phyloP scores from a whole-genome alignment of 2,113 vertebrate species.

The Pseudorectes ferrugineus region DNA sequence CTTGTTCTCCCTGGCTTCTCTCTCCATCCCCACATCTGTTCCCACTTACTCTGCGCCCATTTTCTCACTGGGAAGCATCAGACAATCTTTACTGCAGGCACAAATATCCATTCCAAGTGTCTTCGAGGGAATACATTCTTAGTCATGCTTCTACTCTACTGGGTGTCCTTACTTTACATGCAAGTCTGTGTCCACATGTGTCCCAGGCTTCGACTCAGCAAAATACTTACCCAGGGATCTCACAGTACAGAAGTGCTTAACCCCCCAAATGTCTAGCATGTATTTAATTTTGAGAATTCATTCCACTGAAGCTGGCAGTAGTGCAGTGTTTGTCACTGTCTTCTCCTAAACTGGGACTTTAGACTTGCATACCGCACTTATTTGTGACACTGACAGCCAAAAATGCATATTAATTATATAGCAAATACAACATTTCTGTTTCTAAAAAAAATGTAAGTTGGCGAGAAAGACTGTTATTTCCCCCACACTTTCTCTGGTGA shows the following conservation, averaged over 20 bases:
- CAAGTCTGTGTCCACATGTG: not conserved
- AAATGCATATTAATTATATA: not conserved
- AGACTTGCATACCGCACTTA: not conserved
- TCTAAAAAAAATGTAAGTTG: not conserved
- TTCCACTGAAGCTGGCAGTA: not conserved
- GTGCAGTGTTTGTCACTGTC: not conserved
- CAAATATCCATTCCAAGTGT: not conserved
- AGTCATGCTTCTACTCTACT: not conserved
- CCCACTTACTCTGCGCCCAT: slow-evolving; percentile 38
- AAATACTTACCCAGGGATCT: not conserved
- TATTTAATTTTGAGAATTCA: not conserved
- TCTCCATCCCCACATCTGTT: slow-evolving; percentile 36
- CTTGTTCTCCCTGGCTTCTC: slow-evolving; percentile 11
- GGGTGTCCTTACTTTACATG: slow-evolving; percentile 1
- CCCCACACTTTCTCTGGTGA: not conserved
- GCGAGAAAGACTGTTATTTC: not conserved
- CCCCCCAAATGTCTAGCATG: not conserved
- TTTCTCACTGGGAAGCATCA: slow-evolving; percentile 39
- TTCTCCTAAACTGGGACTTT: not conserved
- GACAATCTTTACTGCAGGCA: slow-evolving; percentile 38
- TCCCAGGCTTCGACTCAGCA: not conserved
- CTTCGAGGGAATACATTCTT: slow-evolving; percentile 39
- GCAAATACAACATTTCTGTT: not conserved
- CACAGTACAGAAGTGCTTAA: not conserved
- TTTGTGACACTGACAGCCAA: not conserved